phyloP scores from a whole-genome alignment of 2,797 vertebrate genomes.

The Sebastes miniatus region DNA sequence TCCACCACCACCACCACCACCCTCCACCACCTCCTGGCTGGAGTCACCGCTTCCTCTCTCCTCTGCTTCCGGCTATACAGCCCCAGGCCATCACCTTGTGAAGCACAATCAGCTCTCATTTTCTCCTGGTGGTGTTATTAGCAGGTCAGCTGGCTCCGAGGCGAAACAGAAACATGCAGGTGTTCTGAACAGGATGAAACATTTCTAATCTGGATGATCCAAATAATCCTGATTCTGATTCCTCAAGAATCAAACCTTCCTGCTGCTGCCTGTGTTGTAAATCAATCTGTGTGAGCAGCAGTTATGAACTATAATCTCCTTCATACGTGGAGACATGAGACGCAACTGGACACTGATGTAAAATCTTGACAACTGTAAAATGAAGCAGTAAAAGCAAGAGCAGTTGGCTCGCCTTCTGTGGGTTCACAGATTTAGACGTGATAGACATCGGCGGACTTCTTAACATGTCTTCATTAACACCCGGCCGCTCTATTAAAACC shows the following conservation, averaged over 20 bases:
- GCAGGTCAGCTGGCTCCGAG: constrained; percentile 43
- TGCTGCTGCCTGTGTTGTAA: background rate
- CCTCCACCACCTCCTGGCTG: background rate
- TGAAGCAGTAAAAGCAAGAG: constrained; percentile 52
- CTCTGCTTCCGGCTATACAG: constrained; percentile 47
- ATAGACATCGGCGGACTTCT: constrained; percentile 34
- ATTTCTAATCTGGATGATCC: background rate
- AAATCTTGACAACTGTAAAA: constrained; percentile 43
- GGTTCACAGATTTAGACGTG: constrained; percentile 52
- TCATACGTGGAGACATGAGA: background rate
- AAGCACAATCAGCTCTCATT: constrained; percentile 62
- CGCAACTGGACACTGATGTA: constrained; percentile 53
- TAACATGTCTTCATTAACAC: constrained; percentile 58
- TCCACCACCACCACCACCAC: background rate
- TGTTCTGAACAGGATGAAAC: background rate
- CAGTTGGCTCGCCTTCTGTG: constrained; percentile 15
- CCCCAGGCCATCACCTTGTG: constrained; percentile 60
- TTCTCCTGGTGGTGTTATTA: constrained; percentile 43
- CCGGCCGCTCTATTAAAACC: constrained; percentile 19
- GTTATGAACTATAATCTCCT: constrained; percentile 35
- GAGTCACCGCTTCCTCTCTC: constrained; percentile 52
- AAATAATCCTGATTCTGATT: background rate
- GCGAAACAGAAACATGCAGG: background rate
- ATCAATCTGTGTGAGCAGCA: constrained; percentile 2
- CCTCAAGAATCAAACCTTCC: background rate